Percentiles rank a stretch among this genome's conserved stretches.
phyloP scores from a whole-genome alignment of 2,888 invertebrate species.

The Zonitis immaculata region DNA sequence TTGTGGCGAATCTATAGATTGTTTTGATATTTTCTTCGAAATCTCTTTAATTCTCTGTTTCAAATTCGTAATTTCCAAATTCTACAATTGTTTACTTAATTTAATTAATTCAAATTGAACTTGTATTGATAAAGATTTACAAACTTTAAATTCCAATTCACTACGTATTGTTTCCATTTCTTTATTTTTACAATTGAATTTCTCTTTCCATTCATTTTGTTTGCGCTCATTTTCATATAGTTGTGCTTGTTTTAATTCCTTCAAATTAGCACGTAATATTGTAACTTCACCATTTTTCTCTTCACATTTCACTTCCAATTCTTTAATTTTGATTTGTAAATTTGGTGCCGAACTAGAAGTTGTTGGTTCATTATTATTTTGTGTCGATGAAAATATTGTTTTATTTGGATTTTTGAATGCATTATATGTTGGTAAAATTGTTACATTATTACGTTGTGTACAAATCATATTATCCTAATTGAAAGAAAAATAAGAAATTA shows the following conservation, averaged over 20 bases:
- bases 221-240: conserved; percentile 48
- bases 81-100: conserved; percentile 44
- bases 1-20: conserved; percentile 10
- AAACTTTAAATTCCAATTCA: conserved; percentile 57
- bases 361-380: conserved; percentile 3
- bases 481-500: background rate
- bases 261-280: conserved; percentile 54
- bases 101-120: background rate
- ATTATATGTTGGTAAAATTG: conserved; percentile 31
- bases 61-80: conserved; percentile 55
- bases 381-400: conserved; percentile 27
- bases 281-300: conserved; percentile 57
- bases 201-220: conserved; percentile 53
- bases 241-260: conserved; percentile 48
- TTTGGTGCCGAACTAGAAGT: too few relatives aligned
- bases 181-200: conserved; percentile 46
- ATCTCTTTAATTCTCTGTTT: conserved; percentile 50
- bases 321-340: conserved; percentile 27
- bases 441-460: conserved; percentile 22
- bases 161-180: conserved; percentile 51
- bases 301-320: conserved; percentile 49
- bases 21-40: conserved; percentile 16
- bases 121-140: background rate
- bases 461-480: conserved; percentile 12
- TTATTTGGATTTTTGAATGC: conserved; percentile 27